These are phyloP conservation scores for Meganola albula DNA, from an alignment of 2,888 invertebrate species.

Conservation along the genomic window DNA sequence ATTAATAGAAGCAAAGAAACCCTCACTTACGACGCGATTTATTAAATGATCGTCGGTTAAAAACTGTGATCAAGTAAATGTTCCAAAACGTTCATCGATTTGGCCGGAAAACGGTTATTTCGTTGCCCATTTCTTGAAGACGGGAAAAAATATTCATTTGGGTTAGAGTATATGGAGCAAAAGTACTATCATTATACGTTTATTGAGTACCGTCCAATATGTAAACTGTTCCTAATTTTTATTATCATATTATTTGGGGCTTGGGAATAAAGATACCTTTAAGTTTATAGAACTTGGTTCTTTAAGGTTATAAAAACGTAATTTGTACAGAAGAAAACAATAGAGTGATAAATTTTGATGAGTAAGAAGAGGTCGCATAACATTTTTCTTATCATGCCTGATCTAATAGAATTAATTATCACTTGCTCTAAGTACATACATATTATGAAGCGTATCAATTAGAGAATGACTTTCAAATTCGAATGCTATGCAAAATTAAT, in stretches of 20 bases:
- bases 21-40: constrained; percentile 41
- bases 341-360: too few species aligned
- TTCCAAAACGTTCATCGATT: constrained; percentile 45
- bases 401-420: too few species aligned
- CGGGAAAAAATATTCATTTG: constrained; percentile 30
- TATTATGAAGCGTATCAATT: too few species aligned
- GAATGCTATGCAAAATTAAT: constrained; percentile 3
- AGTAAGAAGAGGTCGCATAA: too few species aligned
- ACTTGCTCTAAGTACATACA: too few species aligned
- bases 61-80: constrained; percentile 54
- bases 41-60: constrained; percentile 45
- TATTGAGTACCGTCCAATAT: constrained; percentile 30
- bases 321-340: too few species aligned
- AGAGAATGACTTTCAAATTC: too few species aligned
- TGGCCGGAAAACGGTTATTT: constrained; percentile 50
- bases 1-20: constrained; percentile 34
- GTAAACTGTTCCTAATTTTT: constrained; percentile 39
- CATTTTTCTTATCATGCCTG: too few species aligned
- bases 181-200: constrained; percentile 37
- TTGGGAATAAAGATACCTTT: too few species aligned
- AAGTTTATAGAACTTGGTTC: too few species aligned
- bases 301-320: too few species aligned
- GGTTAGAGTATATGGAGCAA: constrained; percentile 28
- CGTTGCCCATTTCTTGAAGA: constrained; percentile 24
- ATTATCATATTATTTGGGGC: constrained; percentile 24